Percentiles rank a stretch among this genome's conserved stretches.
phyloP scores from a whole-genome alignment of 2,888 invertebrate species.

The Atethmia centrago region DNA sequence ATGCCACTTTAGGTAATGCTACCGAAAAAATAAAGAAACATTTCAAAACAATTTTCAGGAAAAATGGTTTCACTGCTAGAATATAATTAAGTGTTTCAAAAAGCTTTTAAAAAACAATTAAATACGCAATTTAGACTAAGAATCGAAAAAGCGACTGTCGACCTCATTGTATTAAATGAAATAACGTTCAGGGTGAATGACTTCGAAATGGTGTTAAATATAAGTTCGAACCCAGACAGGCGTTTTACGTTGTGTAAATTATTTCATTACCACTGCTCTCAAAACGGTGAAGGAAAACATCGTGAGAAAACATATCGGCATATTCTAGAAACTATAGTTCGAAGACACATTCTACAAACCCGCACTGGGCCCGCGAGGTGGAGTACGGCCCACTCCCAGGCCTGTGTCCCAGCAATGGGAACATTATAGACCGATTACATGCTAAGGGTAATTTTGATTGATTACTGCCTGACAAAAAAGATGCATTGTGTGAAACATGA shows the following conservation, averaged over 20 bases:
- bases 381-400: too few relatives aligned
- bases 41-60: background rate
- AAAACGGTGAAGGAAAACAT: too few relatives aligned
- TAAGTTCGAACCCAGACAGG: too few relatives aligned
- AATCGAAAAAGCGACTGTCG: slow-evolving; percentile 10
- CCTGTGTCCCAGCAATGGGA: too few relatives aligned
- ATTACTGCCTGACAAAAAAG: too few relatives aligned
- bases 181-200: slow-evolving; percentile 32
- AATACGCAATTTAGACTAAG: slow-evolving; percentile 22
- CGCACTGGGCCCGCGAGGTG: too few relatives aligned
- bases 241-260: too few relatives aligned
- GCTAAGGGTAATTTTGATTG: background rate
- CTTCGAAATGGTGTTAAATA: slow-evolving; percentile 4
- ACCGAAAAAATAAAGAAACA: background rate
- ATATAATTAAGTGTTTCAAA: slow-evolving; percentile 4
- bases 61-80: background rate
- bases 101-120: slow-evolving; percentile 35
- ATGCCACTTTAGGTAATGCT: background rate
- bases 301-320: too few relatives aligned
- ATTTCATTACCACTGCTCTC: too few relatives aligned
- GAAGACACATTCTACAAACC: too few relatives aligned
- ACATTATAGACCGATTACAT: too few relatives aligned
- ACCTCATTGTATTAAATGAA: slow-evolving; percentile 22
- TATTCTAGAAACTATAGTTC: too few relatives aligned
- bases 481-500: background rate